These are phyloP conservation scores for Cephus runcator DNA, from an alignment of 2,888 invertebrate species.

Conservation along the genomic window DNA sequence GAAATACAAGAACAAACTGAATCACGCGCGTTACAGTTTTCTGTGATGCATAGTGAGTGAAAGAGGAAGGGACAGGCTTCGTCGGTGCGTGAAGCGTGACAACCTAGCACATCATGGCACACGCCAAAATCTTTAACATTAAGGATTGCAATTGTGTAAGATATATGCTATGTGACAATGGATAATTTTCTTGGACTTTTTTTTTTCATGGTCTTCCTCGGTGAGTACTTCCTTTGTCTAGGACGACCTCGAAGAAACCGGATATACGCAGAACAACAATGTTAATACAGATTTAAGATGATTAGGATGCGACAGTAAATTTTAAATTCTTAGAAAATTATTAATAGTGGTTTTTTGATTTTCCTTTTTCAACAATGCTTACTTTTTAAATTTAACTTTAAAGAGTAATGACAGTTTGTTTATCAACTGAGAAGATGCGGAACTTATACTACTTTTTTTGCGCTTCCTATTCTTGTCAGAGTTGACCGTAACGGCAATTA, in stretches of 20 bases:
- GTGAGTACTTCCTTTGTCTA: background rate
- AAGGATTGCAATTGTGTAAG: background rate
- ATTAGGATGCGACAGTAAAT: background rate
- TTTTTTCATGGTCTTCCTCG: background rate
- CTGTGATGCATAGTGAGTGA: constrained; percentile 46
- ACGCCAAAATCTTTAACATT: constrained; percentile 56
- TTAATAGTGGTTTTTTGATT: background rate
- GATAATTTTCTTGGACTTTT: background rate
- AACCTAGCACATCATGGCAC: constrained; percentile 54
- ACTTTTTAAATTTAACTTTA: background rate
- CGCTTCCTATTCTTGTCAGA: background rate
- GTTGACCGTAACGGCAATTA: constrained; percentile 43
- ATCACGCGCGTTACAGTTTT: constrained; percentile 45
- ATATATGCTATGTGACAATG: background rate
- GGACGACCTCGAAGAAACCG: background rate
- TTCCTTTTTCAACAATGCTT: background rate
- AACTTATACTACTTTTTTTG: background rate
- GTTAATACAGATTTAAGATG: background rate
- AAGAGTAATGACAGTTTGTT: background rate
- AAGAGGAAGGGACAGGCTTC: constrained; percentile 64
- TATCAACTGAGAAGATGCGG: background rate
- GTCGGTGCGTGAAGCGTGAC: constrained; percentile 63
- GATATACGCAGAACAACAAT: background rate
- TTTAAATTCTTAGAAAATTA: background rate
- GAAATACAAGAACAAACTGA: constrained; percentile 40